These are phyloP conservation scores for Semnornis frantzii DNA, from an alignment of 2,113 vertebrate genomes.

Conservation along the genomic window DNA sequence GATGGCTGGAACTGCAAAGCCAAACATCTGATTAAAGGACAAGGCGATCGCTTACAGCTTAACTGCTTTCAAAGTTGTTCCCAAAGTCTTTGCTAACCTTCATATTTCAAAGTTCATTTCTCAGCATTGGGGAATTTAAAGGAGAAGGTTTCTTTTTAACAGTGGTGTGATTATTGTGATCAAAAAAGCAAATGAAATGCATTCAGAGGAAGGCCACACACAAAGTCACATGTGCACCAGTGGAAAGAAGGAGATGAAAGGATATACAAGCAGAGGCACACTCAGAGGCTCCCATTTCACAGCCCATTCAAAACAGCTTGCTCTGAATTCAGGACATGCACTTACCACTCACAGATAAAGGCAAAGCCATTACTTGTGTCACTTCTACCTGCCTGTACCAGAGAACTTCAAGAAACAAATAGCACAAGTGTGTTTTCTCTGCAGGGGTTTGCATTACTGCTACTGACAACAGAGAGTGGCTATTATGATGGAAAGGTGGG, in stretches of 20 bases:
- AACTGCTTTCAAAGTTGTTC: constrained; percentile 49
- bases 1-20: constrained; percentile 52
- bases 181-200: not conserved
- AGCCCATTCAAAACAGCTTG: not conserved
- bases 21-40: constrained; percentile 58
- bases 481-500: not conserved
- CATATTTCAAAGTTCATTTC: constrained; percentile 40
- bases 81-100: constrained; percentile 60
- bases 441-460: not conserved
- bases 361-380: not conserved
- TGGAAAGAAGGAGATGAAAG: not conserved
- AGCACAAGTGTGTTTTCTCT: not conserved
- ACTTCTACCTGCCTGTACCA: not conserved
- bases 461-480: not conserved
- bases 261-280: not conserved
- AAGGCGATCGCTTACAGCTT: constrained; percentile 9
- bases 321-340: not conserved
- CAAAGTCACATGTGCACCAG: rapidly evolving
- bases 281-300: not conserved
- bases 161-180: not conserved
- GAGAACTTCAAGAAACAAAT: not conserved
- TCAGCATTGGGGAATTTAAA: constrained; percentile 42
- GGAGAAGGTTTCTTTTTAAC: not conserved
- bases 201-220: not conserved
- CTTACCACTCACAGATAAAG: not conserved